Percentiles rank a stretch among this genome's conserved stretches.
Conservation (phyloP, 1,140 invertebrate species). For the Mizuhopecten yessoensis region DNA sequence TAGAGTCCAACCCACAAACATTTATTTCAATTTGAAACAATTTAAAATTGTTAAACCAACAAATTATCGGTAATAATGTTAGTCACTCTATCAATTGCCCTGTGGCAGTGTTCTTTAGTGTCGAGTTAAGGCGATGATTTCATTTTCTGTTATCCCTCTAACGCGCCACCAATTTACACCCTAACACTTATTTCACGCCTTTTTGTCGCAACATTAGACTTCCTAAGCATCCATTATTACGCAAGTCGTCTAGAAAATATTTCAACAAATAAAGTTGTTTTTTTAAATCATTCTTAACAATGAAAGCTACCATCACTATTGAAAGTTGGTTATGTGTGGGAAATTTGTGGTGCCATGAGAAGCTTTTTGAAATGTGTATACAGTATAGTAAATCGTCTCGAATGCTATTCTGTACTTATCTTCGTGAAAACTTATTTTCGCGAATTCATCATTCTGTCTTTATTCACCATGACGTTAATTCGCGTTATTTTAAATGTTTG, state of each 20-base stretch:
- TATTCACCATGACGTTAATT: no score
- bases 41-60: slow-evolving; percentile 39
- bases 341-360: no score
- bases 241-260: neutral
- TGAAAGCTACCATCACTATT: neutral
- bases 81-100: neutral
- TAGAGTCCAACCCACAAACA: slow-evolving; percentile 32
- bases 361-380: no score
- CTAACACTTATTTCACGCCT: slow-evolving; percentile 1
- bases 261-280: neutral
- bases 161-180: neutral
- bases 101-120: neutral
- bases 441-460: no score
- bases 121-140: neutral
- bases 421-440: no score
- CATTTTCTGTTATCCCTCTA: neutral
- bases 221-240: neutral
- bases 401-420: no score
- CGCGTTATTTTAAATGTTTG: no score
- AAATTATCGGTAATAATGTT: neutral
- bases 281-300: neutral
- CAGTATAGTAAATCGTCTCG: no score
- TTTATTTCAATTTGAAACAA: slow-evolving; percentile 40
- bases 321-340: no score
- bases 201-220: neutral